Base-by-base conservation (phyloP, 2,113 vertebrate genomes). In the Lontra canadensis region DNA sequence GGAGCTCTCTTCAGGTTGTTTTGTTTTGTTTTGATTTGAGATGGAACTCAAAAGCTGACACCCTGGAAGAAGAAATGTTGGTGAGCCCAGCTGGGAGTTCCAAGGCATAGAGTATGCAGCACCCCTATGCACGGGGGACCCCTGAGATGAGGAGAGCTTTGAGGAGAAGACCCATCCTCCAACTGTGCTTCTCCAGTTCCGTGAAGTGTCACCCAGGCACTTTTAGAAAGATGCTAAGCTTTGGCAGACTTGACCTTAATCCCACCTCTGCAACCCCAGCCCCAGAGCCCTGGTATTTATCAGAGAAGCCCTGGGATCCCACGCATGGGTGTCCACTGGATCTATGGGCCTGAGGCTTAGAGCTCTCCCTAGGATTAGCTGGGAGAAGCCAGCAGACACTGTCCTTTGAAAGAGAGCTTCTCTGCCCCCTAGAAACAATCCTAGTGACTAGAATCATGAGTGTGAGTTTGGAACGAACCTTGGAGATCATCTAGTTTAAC, bases 71-170 rank as follows among this genome's bases (percentile, higher is more conserved):
- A 52, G 52, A 55, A 63, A 42, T 74, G 73, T 63, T 61, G 44
- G 29, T 14, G 8, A 79, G 36, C 3, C 3, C 63, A 36, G 7
- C 73, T 47, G 14, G 23, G 11, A 52, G 42, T 55, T n/a, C 18
- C 18, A 13, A 14, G n/a, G 21, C 17, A 2, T 47, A 20, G 12
- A 8, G 29, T 10, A 7, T 52, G 15, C 4, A 47, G 65, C 25
- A 49, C 26, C 42, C 12, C 0, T 31, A 17, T 49, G 8, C 13
- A 2, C 2, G 4, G 34, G 39, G n/a, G 25, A 1, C 3, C 55
- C 87, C 87, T 67, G 78, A 85, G 39, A 63, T 10, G 26, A 67
- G 25, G 36, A n/a, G 11, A 12, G 61, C 23, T 84, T 44, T 49
- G 12, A 90, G 26, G 34, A 23, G n/a, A 87, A 57, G 65, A 86